Conservation (phyloP, 2,888 invertebrate genomes). For the Ormia ochracea region DNA sequence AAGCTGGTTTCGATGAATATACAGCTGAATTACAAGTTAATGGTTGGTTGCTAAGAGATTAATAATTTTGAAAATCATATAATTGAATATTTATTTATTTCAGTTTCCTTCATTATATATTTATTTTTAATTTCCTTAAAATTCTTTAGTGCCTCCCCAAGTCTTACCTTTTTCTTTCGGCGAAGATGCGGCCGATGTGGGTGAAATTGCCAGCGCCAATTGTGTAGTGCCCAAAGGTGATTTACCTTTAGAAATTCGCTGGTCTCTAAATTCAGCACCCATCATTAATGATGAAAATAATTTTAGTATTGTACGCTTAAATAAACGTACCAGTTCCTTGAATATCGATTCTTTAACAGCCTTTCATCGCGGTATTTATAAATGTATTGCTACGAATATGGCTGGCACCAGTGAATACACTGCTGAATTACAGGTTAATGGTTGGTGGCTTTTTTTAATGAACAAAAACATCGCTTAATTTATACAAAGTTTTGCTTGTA, state of each 20-base stretch:
- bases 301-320: slow-evolving; percentile 74
- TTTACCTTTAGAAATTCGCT: slow-evolving; percentile 85
- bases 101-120: not conserved
- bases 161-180: slow-evolving; percentile 77
- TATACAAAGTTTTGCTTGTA: slow-evolving; percentile 21
- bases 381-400: slow-evolving; percentile 84
- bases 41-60: slow-evolving; percentile 76
- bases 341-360: slow-evolving; percentile 81
- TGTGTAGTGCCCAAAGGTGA: slow-evolving; percentile 87
- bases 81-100: not conserved
- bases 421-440: slow-evolving; percentile 80
- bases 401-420: slow-evolving; percentile 84
- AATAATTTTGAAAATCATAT: slow-evolving; percentile 2
- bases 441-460: no score
- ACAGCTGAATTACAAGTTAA: slow-evolving; percentile 81
- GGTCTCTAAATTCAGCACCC: slow-evolving; percentile 80
- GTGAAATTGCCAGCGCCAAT: slow-evolving; percentile 84
- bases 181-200: slow-evolving; percentile 79
- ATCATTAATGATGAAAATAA: slow-evolving; percentile 77
- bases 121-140: slow-evolving; percentile 23
- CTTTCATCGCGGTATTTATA: slow-evolving; percentile 86
- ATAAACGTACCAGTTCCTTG: slow-evolving; percentile 76
- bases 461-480: not conserved
- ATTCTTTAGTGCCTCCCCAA: slow-evolving; percentile 74
- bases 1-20: slow-evolving; percentile 83